phyloP scores from a whole-genome alignment of 2,797 vertebrate genomes.

The Salmo trutta region DNA sequence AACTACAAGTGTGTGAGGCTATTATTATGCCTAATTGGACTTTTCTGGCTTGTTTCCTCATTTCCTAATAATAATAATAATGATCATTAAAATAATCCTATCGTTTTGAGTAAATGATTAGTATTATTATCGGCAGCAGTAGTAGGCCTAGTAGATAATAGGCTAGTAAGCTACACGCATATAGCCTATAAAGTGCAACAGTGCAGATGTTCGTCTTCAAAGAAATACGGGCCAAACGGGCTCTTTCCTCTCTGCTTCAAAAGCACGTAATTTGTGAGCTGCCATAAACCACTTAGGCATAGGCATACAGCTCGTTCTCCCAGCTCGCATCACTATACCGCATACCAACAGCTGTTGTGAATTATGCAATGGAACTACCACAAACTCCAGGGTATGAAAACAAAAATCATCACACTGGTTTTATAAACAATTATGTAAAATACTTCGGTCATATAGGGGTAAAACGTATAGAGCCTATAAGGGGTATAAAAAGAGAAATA shows the following conservation, averaged over 20 bases:
- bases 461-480: background rate
- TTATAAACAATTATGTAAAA: background rate
- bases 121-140: background rate
- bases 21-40: background rate
- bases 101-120: background rate
- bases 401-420: background rate
- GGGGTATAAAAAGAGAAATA: background rate
- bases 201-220: conserved; percentile 10
- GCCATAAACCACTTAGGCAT: conserved; percentile 86
- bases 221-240: conserved; percentile 67
- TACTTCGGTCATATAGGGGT: background rate
- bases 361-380: background rate
- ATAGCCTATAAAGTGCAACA: background rate
- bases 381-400: background rate
- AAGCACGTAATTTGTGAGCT: conserved; percentile 86
- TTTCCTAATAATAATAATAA: background rate
- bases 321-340: conserved; percentile 16
- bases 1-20: background rate
- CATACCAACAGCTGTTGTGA: conserved; percentile 31
- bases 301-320: conserved; percentile 38
- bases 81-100: background rate
- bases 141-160: background rate
- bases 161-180: background rate
- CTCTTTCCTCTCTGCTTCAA: conserved; percentile 81
- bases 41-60: background rate